Evolutionary conservation across 2,797 vertebrate species (phyloP), one percentile per base, ranked within the genome.

Genomic region (Squalus acanthias): DNA sequence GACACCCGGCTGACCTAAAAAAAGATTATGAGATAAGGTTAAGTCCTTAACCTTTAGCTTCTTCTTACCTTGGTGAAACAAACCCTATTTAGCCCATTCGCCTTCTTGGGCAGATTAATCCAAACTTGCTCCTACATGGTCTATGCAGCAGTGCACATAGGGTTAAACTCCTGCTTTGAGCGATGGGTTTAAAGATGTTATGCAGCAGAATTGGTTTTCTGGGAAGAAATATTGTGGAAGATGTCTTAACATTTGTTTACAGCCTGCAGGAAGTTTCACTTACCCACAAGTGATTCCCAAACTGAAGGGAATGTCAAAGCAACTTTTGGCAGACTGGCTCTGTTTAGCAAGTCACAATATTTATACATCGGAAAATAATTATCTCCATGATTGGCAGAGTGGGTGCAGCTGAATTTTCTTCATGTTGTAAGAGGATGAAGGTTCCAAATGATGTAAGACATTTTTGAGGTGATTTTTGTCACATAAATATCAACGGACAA

Each of bases 231-330:
- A 91, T 15, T 29, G 88, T 91, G 88, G 88, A 91, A 63, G 50
- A 57, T 63, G 3, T 91, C 88, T 63, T 91, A 60, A 57, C 50
- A 63, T 91, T 91, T 91, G 88, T 91, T 91, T 91, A 91, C 88
- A 60, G 53, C 50, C 88, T 91, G 88, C 57, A 57, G 88, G 88
- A 57, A 91, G 88, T 91, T 91, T 91, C 57, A 33, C 53, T 63
- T 60, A 85, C 26, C 24, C 53, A 63, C 88, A 10, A 26, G 50
- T 57, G 88, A 63, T 91, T 91, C 53, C 57, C 24, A 91, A 91
- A 91, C 88, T 60, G 24, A 24, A 29, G 26, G 46, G 53, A 89
- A 89, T 26, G 53, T 26, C 26, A 53, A 89, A 53, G 50, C 22
- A 53, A 13, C 24, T 91, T 91, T 33, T 63, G 29, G 26, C 53